Percentiles rank a stretch among this genome's conserved stretches.
phyloP scores from a whole-genome alignment of 2,113 vertebrate genomes.

The Balaenoptera acutorostrata region DNA sequence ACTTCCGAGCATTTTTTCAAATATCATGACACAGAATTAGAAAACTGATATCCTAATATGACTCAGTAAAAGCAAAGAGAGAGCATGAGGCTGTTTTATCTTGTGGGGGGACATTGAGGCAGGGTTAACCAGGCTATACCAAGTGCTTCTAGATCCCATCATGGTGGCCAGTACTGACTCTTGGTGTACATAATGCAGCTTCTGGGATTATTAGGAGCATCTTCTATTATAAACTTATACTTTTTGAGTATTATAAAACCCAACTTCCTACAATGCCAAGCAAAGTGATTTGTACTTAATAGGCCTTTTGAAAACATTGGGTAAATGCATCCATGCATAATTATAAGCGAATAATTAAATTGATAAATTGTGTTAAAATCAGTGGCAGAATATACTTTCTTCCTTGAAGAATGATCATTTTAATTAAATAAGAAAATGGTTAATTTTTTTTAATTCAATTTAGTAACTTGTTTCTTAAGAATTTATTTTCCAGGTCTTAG shows the following conservation, averaged over 20 bases:
- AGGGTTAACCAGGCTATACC: neutral
- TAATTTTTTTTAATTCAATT: conserved; percentile 51
- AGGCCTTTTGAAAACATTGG: neutral
- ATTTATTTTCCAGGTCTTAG: neutral
- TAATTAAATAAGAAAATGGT: conserved; percentile 37
- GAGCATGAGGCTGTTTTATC: neutral
- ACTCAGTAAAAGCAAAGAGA: neutral
- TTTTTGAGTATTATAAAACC: neutral
- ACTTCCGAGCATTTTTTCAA: neutral
- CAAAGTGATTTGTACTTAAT: neutral
- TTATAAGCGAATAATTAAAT: conserved; percentile 11
- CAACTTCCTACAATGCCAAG: neutral
- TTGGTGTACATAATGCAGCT: neutral
- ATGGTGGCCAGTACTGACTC: neutral
- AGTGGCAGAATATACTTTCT: neutral
- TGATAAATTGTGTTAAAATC: conserved; percentile 2
- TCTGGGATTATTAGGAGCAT: neutral
- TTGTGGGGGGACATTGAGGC: neutral
- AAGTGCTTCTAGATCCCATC: neutral
- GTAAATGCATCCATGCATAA: neutral
- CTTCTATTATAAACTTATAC: neutral
- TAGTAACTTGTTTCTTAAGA: neutral
- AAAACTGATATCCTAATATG: neutral
- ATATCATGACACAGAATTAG: neutral
- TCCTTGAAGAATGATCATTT: neutral